Base-by-base conservation (phyloP, 2,113 vertebrate species). In the Nothobranchius furzeri region DNA sequence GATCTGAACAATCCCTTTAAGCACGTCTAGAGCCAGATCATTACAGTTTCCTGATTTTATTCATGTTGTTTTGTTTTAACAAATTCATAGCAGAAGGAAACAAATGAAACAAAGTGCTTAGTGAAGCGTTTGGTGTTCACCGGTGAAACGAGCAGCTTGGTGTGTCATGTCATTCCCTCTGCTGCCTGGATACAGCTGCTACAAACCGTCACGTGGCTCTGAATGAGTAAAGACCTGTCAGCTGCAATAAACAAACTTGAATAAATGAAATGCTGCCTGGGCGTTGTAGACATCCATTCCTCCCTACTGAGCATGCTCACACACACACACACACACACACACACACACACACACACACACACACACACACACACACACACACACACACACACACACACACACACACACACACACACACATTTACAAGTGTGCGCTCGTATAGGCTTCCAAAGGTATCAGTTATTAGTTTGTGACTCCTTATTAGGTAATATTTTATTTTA, bases 401-500 rank as follows among this genome's bases (percentile, higher is more conserved):
- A 42, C 55, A 55, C 60, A 49, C 46, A 61, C 51, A 66, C 52
- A 56, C 40, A 12, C 63, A 48, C 12, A 61, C 35, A 67, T 64
- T 67, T 30, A 30, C 30, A 30, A 3, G 30, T 30, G 2, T 30
- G 30, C 30, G 2, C 30, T 20, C 20, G 20, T 20, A 20, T 20
- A 20, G 2, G 12, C 62, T 78, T 47, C 52, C 64, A 60, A 70
- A 81, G 51, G 48, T 62, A 63, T 82, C 81, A 70, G 49, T 78
- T 82, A 78, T 83, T 73, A 73, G 60, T 72, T 52, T 68, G 70
- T 64, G 76, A 63, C 74, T 68, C 68, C 81, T 76, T 78, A 59
- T 73, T 12, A 63, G 65, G 73, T 66, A 49, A 78, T 75, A 65
- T 89, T 80, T 82, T 64, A 70, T 78, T 76, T 86, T 78, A 87